Evolutionary conservation across 2,797 vertebrate species (phyloP).

Genomic region (Pitangus sulphuratus): DNA sequence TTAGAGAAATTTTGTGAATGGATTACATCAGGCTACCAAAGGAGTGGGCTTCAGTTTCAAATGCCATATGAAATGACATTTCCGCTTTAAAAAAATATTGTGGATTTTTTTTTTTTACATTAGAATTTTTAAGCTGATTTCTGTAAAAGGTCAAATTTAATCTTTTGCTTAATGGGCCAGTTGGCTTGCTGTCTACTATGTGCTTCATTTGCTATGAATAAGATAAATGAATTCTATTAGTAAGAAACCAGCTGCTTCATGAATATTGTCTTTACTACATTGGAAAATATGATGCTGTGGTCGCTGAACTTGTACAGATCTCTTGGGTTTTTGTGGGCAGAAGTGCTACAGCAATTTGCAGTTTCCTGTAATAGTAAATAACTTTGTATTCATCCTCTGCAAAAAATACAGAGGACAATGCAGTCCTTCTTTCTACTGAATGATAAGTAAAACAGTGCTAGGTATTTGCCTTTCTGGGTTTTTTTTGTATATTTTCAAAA

Average conservation of each 20-base stretch:
- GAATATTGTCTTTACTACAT: conserved; percentile 53
- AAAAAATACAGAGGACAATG: background rate
- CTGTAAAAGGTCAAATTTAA: background rate
- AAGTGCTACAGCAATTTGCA: conserved; percentile 46
- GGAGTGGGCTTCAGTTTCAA: background rate
- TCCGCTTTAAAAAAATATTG: background rate
- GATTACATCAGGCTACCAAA: background rate
- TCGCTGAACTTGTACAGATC: conserved; percentile 39
- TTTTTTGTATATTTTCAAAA: background rate
- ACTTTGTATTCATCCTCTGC: background rate
- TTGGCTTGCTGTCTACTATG: background rate
- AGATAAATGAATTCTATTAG: conserved; percentile 46
- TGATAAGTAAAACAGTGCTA: background rate
- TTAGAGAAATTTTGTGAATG: background rate
- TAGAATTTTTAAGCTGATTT: background rate
- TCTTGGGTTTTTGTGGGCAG: conserved; percentile 49
- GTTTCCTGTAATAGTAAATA: conserved; percentile 59
- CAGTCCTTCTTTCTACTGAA: background rate
- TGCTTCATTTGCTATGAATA: conserved; percentile 1
- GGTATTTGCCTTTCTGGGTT: background rate
- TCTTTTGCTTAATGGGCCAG: background rate
- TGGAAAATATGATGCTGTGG: conserved; percentile 53
- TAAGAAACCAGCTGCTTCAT: conserved; percentile 42
- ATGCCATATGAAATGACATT: background rate
- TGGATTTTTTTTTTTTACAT: background rate